Conservation (phyloP, 2,888 invertebrate genomes). For the Laspeyria flexula region DNA sequence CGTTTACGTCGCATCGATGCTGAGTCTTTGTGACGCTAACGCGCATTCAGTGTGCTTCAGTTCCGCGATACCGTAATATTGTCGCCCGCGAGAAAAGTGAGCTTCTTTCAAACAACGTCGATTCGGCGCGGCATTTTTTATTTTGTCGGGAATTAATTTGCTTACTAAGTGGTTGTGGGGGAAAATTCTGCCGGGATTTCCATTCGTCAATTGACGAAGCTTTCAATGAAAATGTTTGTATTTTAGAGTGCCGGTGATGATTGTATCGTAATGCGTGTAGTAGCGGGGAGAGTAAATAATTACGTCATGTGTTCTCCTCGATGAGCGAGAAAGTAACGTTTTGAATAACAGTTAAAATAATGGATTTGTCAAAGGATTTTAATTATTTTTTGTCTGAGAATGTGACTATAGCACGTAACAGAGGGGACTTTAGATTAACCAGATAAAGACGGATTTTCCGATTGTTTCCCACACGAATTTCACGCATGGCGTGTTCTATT, state of each 20-base stretch:
- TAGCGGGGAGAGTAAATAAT: conserved; percentile 37
- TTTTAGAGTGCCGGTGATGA: conserved; percentile 54
- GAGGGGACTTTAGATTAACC: no score
- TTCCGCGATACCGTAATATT: conserved; percentile 58
- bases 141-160: conserved; percentile 75
- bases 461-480: conserved; percentile 10
- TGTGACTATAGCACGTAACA: conserved; percentile 5
- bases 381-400: conserved; percentile 11
- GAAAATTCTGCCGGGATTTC: conserved; percentile 62
- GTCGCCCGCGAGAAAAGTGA: conserved; percentile 63
- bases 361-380: conserved; percentile 19
- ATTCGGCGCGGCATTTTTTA: conserved; percentile 55
- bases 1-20: conserved; percentile 65
- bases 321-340: conserved; percentile 30
- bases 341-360: conserved; percentile 25
- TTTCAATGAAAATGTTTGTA: conserved; percentile 62
- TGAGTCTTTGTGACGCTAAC: conserved; percentile 67
- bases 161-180: conserved; percentile 66
- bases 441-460: conserved; percentile 3
- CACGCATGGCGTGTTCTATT: conserved; percentile 5
- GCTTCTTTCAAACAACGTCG: conserved; percentile 62
- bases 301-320: conserved; percentile 37
- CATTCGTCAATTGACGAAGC: conserved; percentile 58
- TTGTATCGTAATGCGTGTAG: conserved; percentile 45
- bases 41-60: conserved; percentile 53